A percentile compares a stretch with the other conserved stretches of the same genome.
phyloP scores from a whole-genome alignment of 2,888 invertebrate species.

The Coenonympha glycerion region DNA sequence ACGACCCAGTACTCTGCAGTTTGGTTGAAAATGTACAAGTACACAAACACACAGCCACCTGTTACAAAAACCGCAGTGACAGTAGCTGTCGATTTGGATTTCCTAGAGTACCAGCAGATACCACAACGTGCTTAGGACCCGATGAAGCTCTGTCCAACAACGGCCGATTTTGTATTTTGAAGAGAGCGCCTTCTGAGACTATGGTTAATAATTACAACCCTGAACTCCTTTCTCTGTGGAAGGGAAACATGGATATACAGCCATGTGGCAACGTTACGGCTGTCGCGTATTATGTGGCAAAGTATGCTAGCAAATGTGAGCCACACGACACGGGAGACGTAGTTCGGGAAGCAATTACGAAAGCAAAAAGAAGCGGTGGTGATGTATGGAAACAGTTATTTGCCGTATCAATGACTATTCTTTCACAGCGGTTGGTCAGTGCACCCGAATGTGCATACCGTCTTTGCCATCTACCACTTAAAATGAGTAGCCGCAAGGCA shows the following conservation, averaged over 20 bases:
- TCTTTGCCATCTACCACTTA: constrained; percentile 34
- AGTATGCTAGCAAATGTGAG: constrained; percentile 36
- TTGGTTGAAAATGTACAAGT: neutral
- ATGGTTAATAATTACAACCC: constrained; percentile 39
- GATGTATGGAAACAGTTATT: constrained; percentile 32
- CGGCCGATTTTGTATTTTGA: constrained; percentile 36
- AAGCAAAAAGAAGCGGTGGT: constrained; percentile 28
- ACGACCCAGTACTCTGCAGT: too few species aligned
- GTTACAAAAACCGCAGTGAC: neutral
- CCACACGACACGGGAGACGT: constrained; percentile 29
- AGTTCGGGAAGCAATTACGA: constrained; percentile 13
- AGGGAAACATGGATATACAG: constrained; percentile 42
- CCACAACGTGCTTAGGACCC: constrained; percentile 27
- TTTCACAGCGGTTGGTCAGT: constrained; percentile 32
- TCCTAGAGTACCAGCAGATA: neutral
- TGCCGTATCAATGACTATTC: constrained; percentile 33
- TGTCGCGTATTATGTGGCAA: constrained; percentile 38
- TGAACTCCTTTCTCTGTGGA: constrained; percentile 32
- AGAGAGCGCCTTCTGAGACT: constrained; percentile 28
- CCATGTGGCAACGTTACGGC: constrained; percentile 39
- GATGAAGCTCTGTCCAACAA: constrained; percentile 37
- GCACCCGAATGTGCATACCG: constrained; percentile 37
- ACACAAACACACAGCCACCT: neutral
- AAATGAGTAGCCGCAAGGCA: constrained; percentile 30
- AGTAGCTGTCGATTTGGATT: neutral